phyloP scores from a whole-genome alignment of 2,888 invertebrate species.

The Syritta pipiens region DNA sequence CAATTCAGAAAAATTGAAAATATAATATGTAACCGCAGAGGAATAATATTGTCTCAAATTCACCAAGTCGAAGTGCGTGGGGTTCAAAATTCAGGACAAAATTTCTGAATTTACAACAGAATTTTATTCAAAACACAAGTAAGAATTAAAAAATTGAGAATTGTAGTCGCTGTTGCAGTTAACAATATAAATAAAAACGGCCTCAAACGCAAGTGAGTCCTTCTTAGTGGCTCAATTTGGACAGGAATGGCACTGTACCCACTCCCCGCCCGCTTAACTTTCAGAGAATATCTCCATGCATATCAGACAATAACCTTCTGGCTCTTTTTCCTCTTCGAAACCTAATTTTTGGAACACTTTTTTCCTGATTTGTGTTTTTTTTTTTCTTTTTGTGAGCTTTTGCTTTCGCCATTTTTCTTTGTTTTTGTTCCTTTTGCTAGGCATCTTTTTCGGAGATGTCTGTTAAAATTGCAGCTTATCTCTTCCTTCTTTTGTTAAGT shows the following conservation, averaged over 20 bases:
- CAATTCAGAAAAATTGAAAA: too few relatives aligned
- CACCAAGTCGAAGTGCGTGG: too few relatives aligned
- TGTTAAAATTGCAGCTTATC: slow-evolving; percentile 14
- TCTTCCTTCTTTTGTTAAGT: slow-evolving; percentile 1
- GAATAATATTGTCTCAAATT: too few relatives aligned
- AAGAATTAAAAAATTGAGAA: too few relatives aligned
- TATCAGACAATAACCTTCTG: background rate
- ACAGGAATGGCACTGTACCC: background rate
- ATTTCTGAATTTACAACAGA: too few relatives aligned
- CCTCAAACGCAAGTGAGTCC: too few relatives aligned
- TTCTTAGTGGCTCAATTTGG: background rate
- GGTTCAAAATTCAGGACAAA: too few relatives aligned
- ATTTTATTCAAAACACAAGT: too few relatives aligned
- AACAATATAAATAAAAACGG: too few relatives aligned
- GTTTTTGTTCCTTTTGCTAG: background rate
- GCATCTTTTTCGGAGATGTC: slow-evolving; percentile 9
- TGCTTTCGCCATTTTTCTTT: background rate
- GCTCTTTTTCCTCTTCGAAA: background rate
- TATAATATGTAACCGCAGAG: too few relatives aligned
- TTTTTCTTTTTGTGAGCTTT: background rate
- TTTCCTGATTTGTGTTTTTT: background rate
- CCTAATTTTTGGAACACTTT: slow-evolving; percentile 3
- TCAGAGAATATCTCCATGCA: background rate
- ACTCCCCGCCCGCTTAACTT: slow-evolving; percentile 2
- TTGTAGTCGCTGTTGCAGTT: too few relatives aligned